phyloP scores from a whole-genome alignment of 2,797 vertebrate genomes.

The Centroberyx gerrardi region DNA sequence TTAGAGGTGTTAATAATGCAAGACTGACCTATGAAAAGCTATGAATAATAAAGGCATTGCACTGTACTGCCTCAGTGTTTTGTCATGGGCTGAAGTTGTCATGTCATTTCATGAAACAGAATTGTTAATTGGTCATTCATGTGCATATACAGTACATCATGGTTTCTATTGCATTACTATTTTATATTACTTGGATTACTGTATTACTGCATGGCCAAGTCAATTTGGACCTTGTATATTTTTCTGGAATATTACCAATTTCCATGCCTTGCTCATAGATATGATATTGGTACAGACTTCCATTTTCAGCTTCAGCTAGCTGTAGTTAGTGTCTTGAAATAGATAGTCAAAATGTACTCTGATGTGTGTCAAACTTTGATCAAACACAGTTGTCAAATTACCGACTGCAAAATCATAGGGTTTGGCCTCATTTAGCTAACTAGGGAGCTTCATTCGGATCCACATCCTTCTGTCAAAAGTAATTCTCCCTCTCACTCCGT shows the following conservation, averaged over 20 bases:
- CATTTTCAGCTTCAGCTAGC: neutral
- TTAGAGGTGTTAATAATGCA: constrained; percentile 1
- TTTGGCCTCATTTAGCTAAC: constrained; percentile 48
- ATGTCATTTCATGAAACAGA: neutral
- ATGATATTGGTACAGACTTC: constrained; percentile 22
- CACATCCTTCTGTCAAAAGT: constrained; percentile 66
- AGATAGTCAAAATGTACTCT: constrained; percentile 48
- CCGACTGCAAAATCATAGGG: constrained; percentile 46
- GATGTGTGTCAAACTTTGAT: constrained; percentile 51
- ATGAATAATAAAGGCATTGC: neutral
- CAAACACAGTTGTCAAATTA: constrained; percentile 47
- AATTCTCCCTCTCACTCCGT: constrained; percentile 55
- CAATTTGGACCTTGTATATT: constrained; percentile 8
- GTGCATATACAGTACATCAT: neutral
- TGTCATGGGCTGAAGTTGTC: neutral
- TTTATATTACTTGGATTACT: too few relatives aligned
- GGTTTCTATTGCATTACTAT: too few relatives aligned
- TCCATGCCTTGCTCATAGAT: neutral
- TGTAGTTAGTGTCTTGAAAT: constrained; percentile 14
- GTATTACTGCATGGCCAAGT: neutral
- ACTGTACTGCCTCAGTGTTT: neutral
- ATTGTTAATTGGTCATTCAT: neutral
- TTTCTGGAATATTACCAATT: constrained; percentile 24
- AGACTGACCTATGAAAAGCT: constrained; percentile 7
- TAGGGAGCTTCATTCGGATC: constrained; percentile 47